These are phyloP conservation scores for Pilophorus perplexus DNA, from an alignment of 2,888 invertebrate species.

Conservation along the genomic window DNA sequence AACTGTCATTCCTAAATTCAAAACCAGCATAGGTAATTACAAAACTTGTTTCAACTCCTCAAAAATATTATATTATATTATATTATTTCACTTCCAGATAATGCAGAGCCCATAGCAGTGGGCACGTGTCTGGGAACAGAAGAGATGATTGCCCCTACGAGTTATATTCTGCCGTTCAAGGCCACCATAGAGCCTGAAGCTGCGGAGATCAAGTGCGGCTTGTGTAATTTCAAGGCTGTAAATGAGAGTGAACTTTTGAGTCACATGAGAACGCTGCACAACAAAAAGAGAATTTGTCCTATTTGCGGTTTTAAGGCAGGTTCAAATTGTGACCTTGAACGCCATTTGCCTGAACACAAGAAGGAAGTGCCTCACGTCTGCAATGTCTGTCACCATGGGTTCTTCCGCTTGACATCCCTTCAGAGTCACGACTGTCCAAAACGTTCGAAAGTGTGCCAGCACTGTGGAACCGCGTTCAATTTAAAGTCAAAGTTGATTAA, in stretches of 20 bases:
- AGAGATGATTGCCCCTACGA: no score
- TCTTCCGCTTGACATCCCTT: slow-evolving; percentile 1
- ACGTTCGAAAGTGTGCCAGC: background rate
- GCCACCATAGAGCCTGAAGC: no score
- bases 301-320: background rate
- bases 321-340: background rate
- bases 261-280: background rate
- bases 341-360: background rate
- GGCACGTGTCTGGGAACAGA: no score
- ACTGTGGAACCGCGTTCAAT: background rate
- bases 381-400: background rate
- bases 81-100: no score
- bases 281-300: background rate
- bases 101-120: no score
- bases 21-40: background rate
- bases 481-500: background rate
- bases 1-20: no score
- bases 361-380: slow-evolving; percentile 5
- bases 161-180: no score
- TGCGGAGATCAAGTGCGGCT: background rate
- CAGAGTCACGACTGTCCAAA: background rate
- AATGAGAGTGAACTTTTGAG: background rate
- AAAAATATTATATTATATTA: no score
- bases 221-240: background rate
- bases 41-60: background rate